Conservation (phyloP, 2,888 invertebrate genomes). For the Pocota personata region DNA sequence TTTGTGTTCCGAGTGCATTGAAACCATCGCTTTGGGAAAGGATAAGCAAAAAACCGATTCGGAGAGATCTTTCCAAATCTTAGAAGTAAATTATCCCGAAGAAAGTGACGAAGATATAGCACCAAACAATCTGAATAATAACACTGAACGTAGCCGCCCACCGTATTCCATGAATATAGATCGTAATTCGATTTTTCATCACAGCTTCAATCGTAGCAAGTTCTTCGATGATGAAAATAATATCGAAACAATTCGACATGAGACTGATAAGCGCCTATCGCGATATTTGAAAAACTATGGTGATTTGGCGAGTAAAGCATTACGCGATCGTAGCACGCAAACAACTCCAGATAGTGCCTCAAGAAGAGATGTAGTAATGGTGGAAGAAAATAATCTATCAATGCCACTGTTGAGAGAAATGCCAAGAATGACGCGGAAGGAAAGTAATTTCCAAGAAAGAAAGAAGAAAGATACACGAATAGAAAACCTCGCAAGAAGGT, state of each 20-base stretch:
- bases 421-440: conserved; percentile 80
- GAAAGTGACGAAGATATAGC: conserved; percentile 75
- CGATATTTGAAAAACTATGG: conserved; percentile 81
- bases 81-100: conserved; percentile 64
- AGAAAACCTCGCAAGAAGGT: conserved; percentile 83
- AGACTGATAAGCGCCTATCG: conserved; percentile 78
- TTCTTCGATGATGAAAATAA: conserved; percentile 76
- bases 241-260: conserved; percentile 78
- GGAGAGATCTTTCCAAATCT: conserved; percentile 75
- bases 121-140: conserved; percentile 51
- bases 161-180: conserved; percentile 79
- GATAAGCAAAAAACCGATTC: conserved; percentile 76
- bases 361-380: conserved; percentile 79
- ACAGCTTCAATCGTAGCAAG: conserved; percentile 71
- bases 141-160: conserved; percentile 40
- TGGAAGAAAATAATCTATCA: conserved; percentile 83
- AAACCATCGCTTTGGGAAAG: conserved; percentile 78
- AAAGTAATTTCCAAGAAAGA: conserved; percentile 62
- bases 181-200: conserved; percentile 79
- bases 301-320: conserved; percentile 78
- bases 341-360: conserved; percentile 77
- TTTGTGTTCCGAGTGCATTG: conserved; percentile 79
- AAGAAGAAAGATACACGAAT: conserved; percentile 75
- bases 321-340: conserved; percentile 79
- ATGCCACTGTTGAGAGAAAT: conserved; percentile 87